A percentile compares a stretch with the other conserved stretches of the same genome.
Conservation (phyloP, 2,888 invertebrate genomes). For the Drosophila borborema region DNA sequence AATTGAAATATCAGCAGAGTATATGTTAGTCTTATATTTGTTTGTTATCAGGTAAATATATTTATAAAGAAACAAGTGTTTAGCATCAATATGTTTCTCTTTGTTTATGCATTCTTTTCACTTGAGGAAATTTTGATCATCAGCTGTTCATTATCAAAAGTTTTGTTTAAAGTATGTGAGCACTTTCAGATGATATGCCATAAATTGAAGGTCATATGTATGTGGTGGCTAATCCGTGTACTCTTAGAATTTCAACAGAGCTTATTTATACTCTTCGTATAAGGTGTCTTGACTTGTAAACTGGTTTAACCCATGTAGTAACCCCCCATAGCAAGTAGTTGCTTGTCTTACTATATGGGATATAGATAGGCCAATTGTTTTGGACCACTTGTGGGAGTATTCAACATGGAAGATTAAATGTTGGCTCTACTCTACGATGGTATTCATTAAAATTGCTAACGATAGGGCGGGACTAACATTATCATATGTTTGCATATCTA, state of each 20-base stretch:
- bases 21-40: background rate
- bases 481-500: no score
- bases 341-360: no score
- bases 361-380: no score
- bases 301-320: no score
- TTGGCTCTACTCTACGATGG: no score
- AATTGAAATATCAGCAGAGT: background rate
- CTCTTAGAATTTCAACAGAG: no score
- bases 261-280: background rate
- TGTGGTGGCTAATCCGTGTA: background rate
- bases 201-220: background rate
- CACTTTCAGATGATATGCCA: background rate
- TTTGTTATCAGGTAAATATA: background rate
- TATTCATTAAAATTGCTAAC: no score
- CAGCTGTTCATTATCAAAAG: slow-evolving; percentile 2
- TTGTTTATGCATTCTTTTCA: background rate
- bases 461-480: no score
- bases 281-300: no score
- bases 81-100: background rate
- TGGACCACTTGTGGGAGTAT: no score
- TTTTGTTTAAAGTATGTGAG: background rate
- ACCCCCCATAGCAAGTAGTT: no score
- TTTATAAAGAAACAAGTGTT: background rate
- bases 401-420: no score
- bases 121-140: background rate